These are phyloP conservation scores for Chesias legatella DNA, from an alignment of 2,888 invertebrate genomes.

Conservation along the genomic window DNA sequence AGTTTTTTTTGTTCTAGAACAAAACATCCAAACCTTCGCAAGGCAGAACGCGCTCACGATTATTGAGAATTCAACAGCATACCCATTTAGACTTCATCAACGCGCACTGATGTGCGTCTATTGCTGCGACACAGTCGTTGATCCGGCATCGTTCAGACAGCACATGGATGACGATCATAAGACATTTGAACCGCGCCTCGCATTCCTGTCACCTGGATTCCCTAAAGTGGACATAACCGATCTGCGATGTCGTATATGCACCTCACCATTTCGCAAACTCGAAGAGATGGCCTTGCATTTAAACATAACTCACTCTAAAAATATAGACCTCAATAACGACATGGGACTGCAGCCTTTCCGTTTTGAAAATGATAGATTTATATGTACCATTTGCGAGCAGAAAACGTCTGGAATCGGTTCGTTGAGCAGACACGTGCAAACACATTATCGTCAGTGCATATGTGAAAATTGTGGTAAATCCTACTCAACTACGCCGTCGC, in stretches of 20 bases:
- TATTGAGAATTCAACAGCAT: conserved; percentile 55
- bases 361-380: conserved; percentile 33
- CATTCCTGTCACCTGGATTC: conserved; percentile 32
- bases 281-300: conserved; percentile 44
- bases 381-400: conserved; percentile 46
- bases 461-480: conserved; percentile 60
- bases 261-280: conserved; percentile 33
- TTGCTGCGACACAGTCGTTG: conserved; percentile 50
- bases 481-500: conserved; percentile 42
- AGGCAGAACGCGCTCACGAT: conserved; percentile 59
- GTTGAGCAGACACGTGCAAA: conserved; percentile 51
- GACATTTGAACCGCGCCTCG: conserved; percentile 28
- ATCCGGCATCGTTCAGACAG: conserved; percentile 36
- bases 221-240: conserved; percentile 54
- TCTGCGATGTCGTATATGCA: conserved; percentile 49
- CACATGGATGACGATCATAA: conserved; percentile 40
- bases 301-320: conserved; percentile 35
- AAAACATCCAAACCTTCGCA: conserved; percentile 52
- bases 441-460: conserved; percentile 52
- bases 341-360: conserved; percentile 54
- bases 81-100: conserved; percentile 59
- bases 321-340: conserved; percentile 39
- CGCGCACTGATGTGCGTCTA: conserved; percentile 56
- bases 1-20: conserved; percentile 67
- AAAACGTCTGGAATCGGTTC: conserved; percentile 44